Evolutionary conservation across 2,113 vertebrate species (phyloP).

Genomic region (Callaeas wilsoni): DNA sequence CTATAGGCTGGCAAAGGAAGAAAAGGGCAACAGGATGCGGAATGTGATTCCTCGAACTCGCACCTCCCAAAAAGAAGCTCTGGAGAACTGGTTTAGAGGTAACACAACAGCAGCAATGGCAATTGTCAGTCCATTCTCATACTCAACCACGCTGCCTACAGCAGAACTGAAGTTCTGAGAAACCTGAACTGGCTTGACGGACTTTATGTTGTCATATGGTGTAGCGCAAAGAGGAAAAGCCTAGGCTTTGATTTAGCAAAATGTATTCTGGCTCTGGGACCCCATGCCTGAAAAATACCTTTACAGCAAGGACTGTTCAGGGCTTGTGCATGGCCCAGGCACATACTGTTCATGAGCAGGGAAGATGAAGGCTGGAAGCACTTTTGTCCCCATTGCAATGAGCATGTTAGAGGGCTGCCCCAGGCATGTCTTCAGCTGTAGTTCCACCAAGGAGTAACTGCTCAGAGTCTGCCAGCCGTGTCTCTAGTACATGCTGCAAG

Average conservation of each 20-base stretch:
- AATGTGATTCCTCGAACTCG: neutral
- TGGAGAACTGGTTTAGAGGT: neutral
- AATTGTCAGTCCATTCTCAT: neutral
- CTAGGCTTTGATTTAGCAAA: neutral
- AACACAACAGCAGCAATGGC: neutral
- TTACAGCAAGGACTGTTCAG: neutral
- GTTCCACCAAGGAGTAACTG: neutral
- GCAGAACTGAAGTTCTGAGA: neutral
- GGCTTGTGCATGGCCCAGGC: neutral
- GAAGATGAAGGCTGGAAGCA: neutral
- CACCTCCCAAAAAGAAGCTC: neutral
- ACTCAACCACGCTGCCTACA: neutral
- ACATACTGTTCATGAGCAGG: fast-evolving
- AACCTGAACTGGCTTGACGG: neutral
- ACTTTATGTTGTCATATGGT: neutral
- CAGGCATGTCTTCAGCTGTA: fast-evolving
- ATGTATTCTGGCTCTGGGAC: neutral
- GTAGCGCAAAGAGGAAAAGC: neutral
- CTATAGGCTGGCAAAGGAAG: neutral
- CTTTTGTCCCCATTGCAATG: neutral
- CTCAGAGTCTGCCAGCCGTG: neutral
- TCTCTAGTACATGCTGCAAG: neutral
- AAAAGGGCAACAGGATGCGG: neutral
- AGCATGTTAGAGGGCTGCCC: neutral
- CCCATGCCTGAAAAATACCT: neutral